phyloP scores from a whole-genome alignment of 2,113 vertebrate species.

The Gadus macrocephalus region DNA sequence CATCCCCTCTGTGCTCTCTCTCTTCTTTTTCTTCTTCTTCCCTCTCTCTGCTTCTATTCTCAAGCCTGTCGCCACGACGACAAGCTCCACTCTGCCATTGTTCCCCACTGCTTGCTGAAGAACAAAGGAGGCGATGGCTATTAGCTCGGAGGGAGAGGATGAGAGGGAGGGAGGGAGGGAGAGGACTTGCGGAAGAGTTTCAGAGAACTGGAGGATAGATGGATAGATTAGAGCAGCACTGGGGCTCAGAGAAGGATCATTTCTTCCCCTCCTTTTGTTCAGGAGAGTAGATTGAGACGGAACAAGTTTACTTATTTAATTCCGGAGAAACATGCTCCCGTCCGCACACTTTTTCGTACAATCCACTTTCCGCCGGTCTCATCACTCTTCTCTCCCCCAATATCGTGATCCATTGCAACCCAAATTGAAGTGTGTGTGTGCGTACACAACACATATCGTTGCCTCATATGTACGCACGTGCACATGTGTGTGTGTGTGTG shows the following conservation, averaged over 20 bases:
- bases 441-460: not conserved
- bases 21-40: conserved; percentile 49
- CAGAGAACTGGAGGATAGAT: conserved; percentile 29
- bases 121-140: conserved; percentile 68
- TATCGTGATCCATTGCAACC: conserved; percentile 43
- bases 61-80: conserved; percentile 70
- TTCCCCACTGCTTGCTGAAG: conserved; percentile 68
- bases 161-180: conserved; percentile 45
- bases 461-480: conserved; percentile 5
- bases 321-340: conserved; percentile 36
- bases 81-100: conserved; percentile 66
- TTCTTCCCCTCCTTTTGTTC: conserved; percentile 4
- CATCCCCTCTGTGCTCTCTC: conserved; percentile 61
- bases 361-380: conserved; percentile 26
- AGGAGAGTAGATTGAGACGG: conserved; percentile 26
- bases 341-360: conserved; percentile 29
- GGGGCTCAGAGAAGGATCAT: conserved; percentile 15
- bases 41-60: conserved; percentile 50
- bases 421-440: conserved; percentile 20
- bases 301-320: conserved; percentile 47
- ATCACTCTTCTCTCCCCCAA: conserved; percentile 1
- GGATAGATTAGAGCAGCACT: conserved; percentile 17
- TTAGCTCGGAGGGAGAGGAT: conserved; percentile 63
- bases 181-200: conserved; percentile 24
- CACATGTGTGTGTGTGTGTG: conserved; percentile 11